Conservation (phyloP, 2,113 vertebrate genomes). For the Lampris incognitus region DNA sequence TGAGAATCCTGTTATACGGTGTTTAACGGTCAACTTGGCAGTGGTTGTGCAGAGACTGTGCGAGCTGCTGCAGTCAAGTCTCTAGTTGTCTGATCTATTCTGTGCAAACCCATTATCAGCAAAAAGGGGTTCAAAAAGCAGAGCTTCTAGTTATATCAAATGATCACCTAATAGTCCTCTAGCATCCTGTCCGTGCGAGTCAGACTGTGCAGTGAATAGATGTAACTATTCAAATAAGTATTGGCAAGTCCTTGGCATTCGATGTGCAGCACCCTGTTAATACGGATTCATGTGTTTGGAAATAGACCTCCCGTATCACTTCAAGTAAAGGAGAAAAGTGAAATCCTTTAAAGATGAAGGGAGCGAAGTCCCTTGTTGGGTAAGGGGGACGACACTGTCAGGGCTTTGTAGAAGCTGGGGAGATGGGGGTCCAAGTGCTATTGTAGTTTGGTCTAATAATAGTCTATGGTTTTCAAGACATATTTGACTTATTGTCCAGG, state of each 20-base stretch:
- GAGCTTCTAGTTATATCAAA: slow-evolving; percentile 21
- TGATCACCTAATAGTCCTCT: slow-evolving; percentile 10
- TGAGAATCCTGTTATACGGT: slow-evolving; percentile 31
- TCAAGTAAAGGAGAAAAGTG: slow-evolving; percentile 38
- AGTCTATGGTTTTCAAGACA: slow-evolving; percentile 51
- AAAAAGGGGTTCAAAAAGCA: slow-evolving; percentile 15
- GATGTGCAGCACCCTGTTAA: slow-evolving; percentile 66
- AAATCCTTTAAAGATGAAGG: slow-evolving; percentile 43
- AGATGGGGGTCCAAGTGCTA: slow-evolving; percentile 30
- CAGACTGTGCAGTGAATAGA: slow-evolving; percentile 56
- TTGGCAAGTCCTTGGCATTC: slow-evolving; percentile 80
- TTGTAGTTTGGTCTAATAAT: slow-evolving; percentile 52
- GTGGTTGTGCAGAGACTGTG: slow-evolving; percentile 45
- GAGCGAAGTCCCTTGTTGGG: slow-evolving; percentile 15
- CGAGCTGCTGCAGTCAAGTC: slow-evolving; percentile 12
- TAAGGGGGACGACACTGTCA: slow-evolving; percentile 34
- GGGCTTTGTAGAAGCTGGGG: slow-evolving; percentile 43
- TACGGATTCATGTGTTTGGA: slow-evolving; percentile 60
- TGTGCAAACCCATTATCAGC: slow-evolving; percentile 36
- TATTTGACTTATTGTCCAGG: slow-evolving; percentile 23
- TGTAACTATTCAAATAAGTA: slow-evolving; percentile 55
- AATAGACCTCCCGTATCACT: slow-evolving; percentile 24
- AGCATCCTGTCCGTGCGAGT: slow-evolving; percentile 39
- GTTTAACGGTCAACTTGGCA: slow-evolving; percentile 64
- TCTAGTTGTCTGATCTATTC: slow-evolving; percentile 17